Evolutionary conservation across 2,888 invertebrate species (phyloP), one percentile per base, ranked within the genome.

Genomic region (Smittia sp.): DNA sequence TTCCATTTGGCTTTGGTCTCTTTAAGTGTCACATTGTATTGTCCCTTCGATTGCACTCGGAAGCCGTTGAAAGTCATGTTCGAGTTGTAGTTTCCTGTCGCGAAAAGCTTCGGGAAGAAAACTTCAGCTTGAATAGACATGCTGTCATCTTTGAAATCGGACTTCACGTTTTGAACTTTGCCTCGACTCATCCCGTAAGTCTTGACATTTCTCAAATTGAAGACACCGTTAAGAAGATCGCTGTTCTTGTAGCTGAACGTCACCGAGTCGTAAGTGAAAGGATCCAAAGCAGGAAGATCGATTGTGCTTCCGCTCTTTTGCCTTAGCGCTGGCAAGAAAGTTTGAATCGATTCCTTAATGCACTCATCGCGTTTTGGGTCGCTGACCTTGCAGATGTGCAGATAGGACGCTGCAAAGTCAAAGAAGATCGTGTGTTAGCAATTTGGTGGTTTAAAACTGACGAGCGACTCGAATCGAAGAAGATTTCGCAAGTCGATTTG

Each of bases 21-120:
- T 90, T 90, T 83, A 85, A 89, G 85, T 52, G 86, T 85, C 1
- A 85, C 80, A 77, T 85, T 86, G 77, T 86, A 87, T 38, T 80
- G 80, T 39, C 89, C 89, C 75, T 84, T 83, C 27, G 90, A 88
- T 74, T 85, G 85, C 75, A 90, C 78, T 76, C 85, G 85, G 75
- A 89, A 81, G 9, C 85, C 82, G 75, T 88, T 89, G 74, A 89
- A 82, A 41, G 84, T 82, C 13, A 90, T 89, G 75, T 87, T 85
- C 0, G 86, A 89, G 76, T 85, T 84, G 79, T 88, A 90, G 27
- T 83, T 80, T 1, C 89, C 88, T 67, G 84, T 86, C 1, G 87
- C 80, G 52, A 82, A 78, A 9, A 88, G 78, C 76, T 83, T 82
- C 0, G 89, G 88, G 27, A 87, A 79, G 46, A 84, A 83, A 75